Conservation (phyloP, 2,797 vertebrate genomes). For the Crax fasciolata region DNA sequence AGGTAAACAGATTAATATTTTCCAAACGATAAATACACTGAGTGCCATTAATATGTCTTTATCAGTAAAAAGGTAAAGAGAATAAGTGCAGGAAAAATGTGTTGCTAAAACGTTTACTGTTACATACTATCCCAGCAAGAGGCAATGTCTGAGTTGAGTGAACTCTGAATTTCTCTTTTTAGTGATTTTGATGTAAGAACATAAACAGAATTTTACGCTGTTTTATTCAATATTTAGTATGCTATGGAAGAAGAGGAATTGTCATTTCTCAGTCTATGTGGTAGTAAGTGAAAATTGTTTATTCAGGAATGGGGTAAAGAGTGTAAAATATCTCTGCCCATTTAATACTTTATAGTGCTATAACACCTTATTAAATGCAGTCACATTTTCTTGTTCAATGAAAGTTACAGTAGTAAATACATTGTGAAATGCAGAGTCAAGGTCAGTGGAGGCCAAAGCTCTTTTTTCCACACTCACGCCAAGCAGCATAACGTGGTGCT, state of each 20-base stretch:
- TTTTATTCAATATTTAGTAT: slow-evolving; percentile 39
- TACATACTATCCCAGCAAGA: background rate
- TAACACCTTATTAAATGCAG: slow-evolving; percentile 73
- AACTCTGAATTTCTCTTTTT: background rate
- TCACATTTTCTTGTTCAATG: slow-evolving; percentile 62
- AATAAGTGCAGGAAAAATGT: background rate
- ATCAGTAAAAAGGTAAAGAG: background rate
- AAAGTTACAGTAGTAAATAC: slow-evolving; percentile 60
- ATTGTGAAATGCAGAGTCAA: slow-evolving; percentile 56
- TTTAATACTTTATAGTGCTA: slow-evolving; percentile 68
- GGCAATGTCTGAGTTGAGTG: background rate
- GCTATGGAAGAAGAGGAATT: background rate
- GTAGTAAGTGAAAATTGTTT: slow-evolving; percentile 54
- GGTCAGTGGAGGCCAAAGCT: slow-evolving; percentile 54
- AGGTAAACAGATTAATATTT: background rate
- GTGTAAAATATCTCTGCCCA: slow-evolving; percentile 51
- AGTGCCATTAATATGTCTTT: background rate
- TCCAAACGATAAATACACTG: background rate
- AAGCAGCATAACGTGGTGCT: background rate
- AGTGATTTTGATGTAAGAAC: slow-evolving; percentile 10
- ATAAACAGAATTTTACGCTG: slow-evolving; percentile 4
- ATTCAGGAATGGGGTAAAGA: slow-evolving; percentile 61
- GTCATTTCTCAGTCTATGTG: background rate
- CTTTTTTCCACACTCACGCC: background rate
- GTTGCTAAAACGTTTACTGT: background rate